Evolutionary conservation across 2,113 vertebrate species (phyloP), one percentile per base, ranked within the genome.

Genomic region (Colaptes auratus): DNA sequence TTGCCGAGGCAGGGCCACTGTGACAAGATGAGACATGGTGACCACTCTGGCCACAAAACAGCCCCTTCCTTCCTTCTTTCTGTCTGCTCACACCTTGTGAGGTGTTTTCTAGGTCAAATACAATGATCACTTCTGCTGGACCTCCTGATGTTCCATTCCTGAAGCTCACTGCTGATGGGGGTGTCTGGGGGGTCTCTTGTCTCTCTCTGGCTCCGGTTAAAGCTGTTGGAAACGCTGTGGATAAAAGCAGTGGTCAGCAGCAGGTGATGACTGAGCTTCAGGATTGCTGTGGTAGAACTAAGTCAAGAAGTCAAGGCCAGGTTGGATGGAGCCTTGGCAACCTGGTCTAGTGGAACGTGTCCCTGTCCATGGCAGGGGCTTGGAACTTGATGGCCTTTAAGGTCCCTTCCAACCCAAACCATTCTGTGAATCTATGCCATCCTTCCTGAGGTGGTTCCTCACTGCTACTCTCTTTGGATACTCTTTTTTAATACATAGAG

Each of bases 401-500:
- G 50, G 23, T 52, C 50, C 50, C 23, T 52, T 52, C 50, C 50
- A 52, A 52, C 50, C 23, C 50, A 52, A 52, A 52, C 50, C 50
- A 24, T 13, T 24, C 23, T 52, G 50, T 52, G 50, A 13, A 12
- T 25, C 50, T 25, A 52, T 23, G 50, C 24, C 50, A 0, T 50
- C 28, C 42, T 27, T 3, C 44, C 30, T 9, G 46, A 24, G 0
- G 23, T 20, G 39, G 23, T 39, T 59, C 50, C 88, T 16, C 15
- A n/a, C 23, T 33, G 77, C 31, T 9, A 2, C 2, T 16, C 36
- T 27, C 6, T 13, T 10, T 25, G 56, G 28, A 20, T 30, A 39
- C 55, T 44, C 50, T 0, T 53, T 70, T 31, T 35, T 71, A 52
- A 0, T 14, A 5, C 58, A 8, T 1, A 2, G 42, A 69, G 31